A percentile compares a stretch with the other conserved stretches of the same genome.
Conservation (phyloP, 2,888 invertebrate genomes). For the Boloria euphrosyne region DNA sequence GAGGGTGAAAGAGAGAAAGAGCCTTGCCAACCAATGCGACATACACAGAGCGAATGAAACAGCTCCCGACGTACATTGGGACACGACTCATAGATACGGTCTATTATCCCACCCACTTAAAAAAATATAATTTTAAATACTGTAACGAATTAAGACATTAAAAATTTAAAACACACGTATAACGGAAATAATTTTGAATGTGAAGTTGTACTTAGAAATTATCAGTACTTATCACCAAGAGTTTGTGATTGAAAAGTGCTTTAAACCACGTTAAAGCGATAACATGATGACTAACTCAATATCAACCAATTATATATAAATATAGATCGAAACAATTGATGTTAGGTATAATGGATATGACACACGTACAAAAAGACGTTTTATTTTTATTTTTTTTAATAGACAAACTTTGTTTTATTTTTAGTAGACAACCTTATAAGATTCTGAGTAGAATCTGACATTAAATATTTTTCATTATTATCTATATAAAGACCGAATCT, state of each 20-base stretch:
- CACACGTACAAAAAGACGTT: neutral
- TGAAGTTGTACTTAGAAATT: neutral
- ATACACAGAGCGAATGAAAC: too few relatives aligned
- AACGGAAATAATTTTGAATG: too few relatives aligned
- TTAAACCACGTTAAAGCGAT: constrained; percentile 14
- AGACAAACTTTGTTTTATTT: neutral
- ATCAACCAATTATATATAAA: constrained; percentile 17
- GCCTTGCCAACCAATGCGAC: too few relatives aligned
- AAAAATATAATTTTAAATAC: too few relatives aligned
- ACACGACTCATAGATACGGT: too few relatives aligned
- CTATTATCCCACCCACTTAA: too few relatives aligned
- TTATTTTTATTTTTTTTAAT: neutral
- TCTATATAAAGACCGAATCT: too few relatives aligned
- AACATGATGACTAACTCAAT: constrained; percentile 9
- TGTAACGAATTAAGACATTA: neutral
- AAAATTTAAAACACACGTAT: neutral
- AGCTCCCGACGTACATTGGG: too few relatives aligned
- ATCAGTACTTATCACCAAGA: constrained; percentile 8
- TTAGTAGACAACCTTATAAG: too few relatives aligned
- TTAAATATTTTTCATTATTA: too few relatives aligned
- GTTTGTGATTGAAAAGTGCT: constrained; percentile 13
- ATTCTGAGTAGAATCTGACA: too few relatives aligned
- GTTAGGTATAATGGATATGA: constrained; percentile 9
- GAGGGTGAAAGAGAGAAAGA: too few relatives aligned
- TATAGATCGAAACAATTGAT: constrained; percentile 8